phyloP scores from a whole-genome alignment of 2,888 invertebrate species.

The Sarcophaga variegata region DNA sequence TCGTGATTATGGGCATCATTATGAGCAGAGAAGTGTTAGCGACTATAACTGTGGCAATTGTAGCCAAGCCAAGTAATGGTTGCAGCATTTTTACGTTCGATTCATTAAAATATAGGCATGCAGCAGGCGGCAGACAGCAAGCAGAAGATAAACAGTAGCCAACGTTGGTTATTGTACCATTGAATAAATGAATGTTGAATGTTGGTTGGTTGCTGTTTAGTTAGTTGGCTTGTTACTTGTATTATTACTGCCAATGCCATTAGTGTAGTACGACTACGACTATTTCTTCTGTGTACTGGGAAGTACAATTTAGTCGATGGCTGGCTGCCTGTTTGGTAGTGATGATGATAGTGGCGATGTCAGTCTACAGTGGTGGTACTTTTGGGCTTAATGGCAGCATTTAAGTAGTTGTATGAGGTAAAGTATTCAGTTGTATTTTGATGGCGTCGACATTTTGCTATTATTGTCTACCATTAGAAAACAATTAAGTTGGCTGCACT shows the following conservation, averaged over 20 bases:
- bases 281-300: constrained; percentile 15
- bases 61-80: constrained; percentile 38
- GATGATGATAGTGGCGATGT: constrained; percentile 2
- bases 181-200: constrained; percentile 59
- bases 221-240: constrained; percentile 31
- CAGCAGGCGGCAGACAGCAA: constrained; percentile 38
- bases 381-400: constrained; percentile 34
- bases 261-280: background rate
- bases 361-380: constrained; percentile 23
- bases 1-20: constrained; percentile 38
- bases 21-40: constrained; percentile 7
- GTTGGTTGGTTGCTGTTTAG: constrained; percentile 35
- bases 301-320: constrained; percentile 29
- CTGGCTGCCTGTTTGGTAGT: constrained; percentile 15
- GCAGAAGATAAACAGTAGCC: constrained; percentile 62
- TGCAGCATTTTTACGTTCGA: constrained; percentile 47
- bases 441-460: constrained; percentile 67
- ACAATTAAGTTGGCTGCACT: constrained; percentile 71
- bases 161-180: constrained; percentile 69
- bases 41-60: background rate
- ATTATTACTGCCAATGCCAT: constrained; percentile 22
- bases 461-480: constrained; percentile 70
- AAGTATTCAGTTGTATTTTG: constrained; percentile 54
- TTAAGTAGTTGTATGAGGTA: constrained; percentile 40
- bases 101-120: constrained; percentile 37